phyloP scores from a whole-genome alignment of 2,113 vertebrate genomes.

The Cryptomyrus ogoouensis region DNA sequence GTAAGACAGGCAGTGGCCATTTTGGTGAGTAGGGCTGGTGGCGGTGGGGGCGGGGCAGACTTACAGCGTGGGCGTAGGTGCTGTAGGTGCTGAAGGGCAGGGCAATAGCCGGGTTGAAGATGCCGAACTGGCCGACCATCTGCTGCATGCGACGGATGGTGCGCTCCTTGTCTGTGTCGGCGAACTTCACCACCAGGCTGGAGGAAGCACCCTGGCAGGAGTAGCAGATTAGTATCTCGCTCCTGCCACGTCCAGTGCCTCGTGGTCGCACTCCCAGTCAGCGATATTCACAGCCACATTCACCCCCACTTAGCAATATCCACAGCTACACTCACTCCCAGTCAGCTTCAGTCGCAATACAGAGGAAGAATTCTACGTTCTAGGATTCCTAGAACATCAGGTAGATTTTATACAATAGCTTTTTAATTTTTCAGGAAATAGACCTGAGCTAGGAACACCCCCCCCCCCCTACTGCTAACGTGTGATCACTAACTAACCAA shows the following conservation, averaged over 20 bases:
- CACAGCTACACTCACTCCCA: background rate
- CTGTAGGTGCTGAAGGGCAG: conserved; percentile 98
- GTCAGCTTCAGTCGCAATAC: background rate
- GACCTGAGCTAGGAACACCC: background rate
- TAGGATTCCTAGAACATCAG: background rate
- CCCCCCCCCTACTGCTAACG: background rate
- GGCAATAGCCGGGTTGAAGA: conserved; percentile 90
- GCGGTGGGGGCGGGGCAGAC: background rate
- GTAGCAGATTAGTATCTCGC: conserved; percentile 26
- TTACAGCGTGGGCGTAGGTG: conserved; percentile 89
- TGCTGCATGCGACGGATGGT: conserved; percentile 96
- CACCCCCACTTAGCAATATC: background rate
- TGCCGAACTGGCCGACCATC: conserved; percentile 98
- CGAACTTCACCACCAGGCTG: conserved; percentile 98
- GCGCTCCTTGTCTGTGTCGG: conserved; percentile 97
- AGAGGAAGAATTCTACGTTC: background rate
- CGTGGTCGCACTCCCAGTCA: background rate
- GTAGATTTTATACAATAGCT: background rate
- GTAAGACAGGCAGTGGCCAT: background rate
- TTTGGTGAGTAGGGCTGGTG: background rate
- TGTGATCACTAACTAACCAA: background rate
- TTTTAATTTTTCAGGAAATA: background rate
- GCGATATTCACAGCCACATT: background rate
- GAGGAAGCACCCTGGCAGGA: conserved; percentile 84
- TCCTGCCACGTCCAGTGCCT: background rate